These are phyloP conservation scores for Melanostoma scalare DNA, from an alignment of 2,888 invertebrate genomes.

Conservation along the genomic window DNA sequence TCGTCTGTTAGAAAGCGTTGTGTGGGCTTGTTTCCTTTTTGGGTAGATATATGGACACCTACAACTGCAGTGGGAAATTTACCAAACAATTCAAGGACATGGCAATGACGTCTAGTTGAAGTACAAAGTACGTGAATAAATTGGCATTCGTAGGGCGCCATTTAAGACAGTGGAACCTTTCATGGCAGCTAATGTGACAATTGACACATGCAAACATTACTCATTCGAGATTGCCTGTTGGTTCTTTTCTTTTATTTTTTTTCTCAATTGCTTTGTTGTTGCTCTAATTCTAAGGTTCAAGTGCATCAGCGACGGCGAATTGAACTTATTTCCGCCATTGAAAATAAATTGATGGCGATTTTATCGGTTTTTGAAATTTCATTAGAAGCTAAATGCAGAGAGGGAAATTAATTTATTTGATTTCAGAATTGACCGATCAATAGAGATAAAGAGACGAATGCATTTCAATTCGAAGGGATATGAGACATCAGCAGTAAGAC, in stretches of 20 bases:
- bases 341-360: slow-evolving; percentile 24
- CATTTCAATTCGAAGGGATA: neutral
- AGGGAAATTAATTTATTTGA: slow-evolving; percentile 17
- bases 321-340: slow-evolving; percentile 24
- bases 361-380: slow-evolving; percentile 12
- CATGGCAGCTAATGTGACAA: neutral
- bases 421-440: slow-evolving; percentile 6
- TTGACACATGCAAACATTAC: slow-evolving; percentile 9
- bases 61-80: slow-evolving; percentile 35
- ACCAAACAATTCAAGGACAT: slow-evolving; percentile 41
- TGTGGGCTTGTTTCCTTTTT: slow-evolving; percentile 14
- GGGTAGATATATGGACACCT: neutral
- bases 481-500: slow-evolving; percentile 27
- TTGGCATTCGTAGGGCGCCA: slow-evolving; percentile 41
- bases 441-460: neutral
- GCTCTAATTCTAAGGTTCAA: slow-evolving; percentile 5
- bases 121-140: slow-evolving; percentile 40
- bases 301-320: slow-evolving; percentile 7
- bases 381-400: slow-evolving; percentile 2
- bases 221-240: slow-evolving; percentile 3
- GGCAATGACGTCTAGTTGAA: slow-evolving; percentile 18
- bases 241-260: neutral
- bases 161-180: slow-evolving; percentile 11
- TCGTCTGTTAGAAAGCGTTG: slow-evolving; percentile 14
- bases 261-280: neutral